phyloP scores from a whole-genome alignment of 2,888 invertebrate genomes.

The Eumerus sabulonum region DNA sequence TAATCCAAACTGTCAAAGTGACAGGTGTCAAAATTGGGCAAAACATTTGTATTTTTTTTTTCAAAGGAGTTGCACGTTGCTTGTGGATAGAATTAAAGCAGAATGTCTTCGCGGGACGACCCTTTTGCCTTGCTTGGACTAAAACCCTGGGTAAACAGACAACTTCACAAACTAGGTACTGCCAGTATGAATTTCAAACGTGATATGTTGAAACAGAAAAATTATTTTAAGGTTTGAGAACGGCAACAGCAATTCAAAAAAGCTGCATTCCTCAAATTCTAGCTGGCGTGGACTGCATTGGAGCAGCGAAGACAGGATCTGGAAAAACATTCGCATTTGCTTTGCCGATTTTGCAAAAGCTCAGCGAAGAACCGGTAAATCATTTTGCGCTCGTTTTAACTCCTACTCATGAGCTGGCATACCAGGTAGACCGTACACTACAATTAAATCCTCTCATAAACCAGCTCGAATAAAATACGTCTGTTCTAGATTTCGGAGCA shows the following conservation, averaged over 20 bases:
- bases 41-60: background rate
- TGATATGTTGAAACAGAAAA: background rate
- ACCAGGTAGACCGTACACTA: conserved; percentile 80
- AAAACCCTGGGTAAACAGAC: conserved; percentile 87
- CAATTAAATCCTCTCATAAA: no score
- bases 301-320: conserved; percentile 98
- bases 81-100: background rate
- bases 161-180: conserved; percentile 85
- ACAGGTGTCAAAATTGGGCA: no score
- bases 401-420: conserved; percentile 95
- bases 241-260: conserved; percentile 90
- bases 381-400: conserved; percentile 96
- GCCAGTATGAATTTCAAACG: background rate
- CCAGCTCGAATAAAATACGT: no score
- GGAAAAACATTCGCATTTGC: conserved; percentile 99
- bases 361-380: conserved; percentile 96
- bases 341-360: conserved; percentile 92
- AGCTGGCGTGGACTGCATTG: conserved; percentile 92
- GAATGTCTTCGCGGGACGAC: conserved; percentile 75
- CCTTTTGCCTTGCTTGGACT: conserved; percentile 83
- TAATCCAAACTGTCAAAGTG: no score
- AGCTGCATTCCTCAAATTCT: conserved; percentile 90
- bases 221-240: conserved; percentile 83
- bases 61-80: no score
- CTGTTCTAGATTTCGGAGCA: conserved; percentile 92